Conservation (phyloP, 1,140 invertebrate genomes). For the Zaprionus davidi region DNA sequence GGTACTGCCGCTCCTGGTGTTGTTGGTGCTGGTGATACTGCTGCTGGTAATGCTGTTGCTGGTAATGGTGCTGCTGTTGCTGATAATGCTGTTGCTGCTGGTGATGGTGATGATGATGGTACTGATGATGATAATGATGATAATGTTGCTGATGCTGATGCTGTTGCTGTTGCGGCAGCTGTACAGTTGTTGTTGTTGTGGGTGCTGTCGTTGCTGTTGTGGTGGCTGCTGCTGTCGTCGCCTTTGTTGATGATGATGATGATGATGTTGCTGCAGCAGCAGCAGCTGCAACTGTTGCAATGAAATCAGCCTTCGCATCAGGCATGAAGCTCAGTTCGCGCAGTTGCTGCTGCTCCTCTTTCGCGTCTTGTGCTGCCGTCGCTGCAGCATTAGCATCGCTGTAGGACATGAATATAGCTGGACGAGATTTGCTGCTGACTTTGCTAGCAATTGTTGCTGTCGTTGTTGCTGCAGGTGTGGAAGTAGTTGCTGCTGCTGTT, state of each 20-base stretch:
- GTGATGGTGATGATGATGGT: background rate
- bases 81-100: background rate
- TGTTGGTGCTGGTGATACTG: background rate
- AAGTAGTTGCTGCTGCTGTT: background rate
- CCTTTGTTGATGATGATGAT: background rate
- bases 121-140: background rate
- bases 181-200: background rate
- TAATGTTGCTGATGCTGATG: background rate
- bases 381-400: slow-evolving; percentile 5
- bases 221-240: background rate
- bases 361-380: slow-evolving; percentile 21
- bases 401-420: slow-evolving; percentile 48
- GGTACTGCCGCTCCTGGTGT: background rate
- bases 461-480: background rate
- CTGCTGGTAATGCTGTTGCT: background rate
- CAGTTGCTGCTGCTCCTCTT: slow-evolving; percentile 51
- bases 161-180: background rate
- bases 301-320: slow-evolving; percentile 38
- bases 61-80: background rate
- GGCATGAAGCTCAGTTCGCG: slow-evolving; percentile 67
- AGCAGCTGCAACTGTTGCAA: slow-evolving; percentile 6
- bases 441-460: slow-evolving; percentile 11
- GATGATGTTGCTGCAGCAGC: background rate
- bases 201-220: background rate
- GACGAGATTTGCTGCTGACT: slow-evolving; percentile 14